A percentile compares a stretch with the other conserved stretches of the same genome.
Evolutionary conservation across 2,888 invertebrate genomes (phyloP).

Genomic region (Girardia tigrina): DNA sequence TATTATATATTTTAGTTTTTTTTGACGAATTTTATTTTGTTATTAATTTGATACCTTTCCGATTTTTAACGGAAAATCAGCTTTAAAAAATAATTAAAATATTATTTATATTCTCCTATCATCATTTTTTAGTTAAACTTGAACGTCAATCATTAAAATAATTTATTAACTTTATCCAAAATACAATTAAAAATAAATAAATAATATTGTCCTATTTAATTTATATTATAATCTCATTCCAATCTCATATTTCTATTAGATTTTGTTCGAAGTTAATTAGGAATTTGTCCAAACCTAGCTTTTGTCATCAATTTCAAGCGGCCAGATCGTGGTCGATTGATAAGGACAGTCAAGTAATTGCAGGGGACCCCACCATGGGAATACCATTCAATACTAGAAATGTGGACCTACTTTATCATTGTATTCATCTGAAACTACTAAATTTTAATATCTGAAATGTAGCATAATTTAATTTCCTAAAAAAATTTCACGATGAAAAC

Average conservation of each 20-base stretch:
- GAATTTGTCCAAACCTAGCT: constrained; percentile 9
- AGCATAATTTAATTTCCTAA: constrained; percentile 1
- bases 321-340: neutral
- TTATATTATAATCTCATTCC: neutral
- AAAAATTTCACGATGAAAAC: too few relatives aligned
- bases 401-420: constrained; percentile 11
- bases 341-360: constrained; percentile 8
- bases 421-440: neutral
- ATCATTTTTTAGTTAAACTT: neutral
- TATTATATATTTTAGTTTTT: too few relatives aligned
- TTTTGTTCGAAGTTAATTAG: constrained; percentile 10
- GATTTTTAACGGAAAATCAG: too few relatives aligned
- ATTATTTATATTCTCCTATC: neutral
- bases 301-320: constrained; percentile 20
- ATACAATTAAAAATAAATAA: neutral
- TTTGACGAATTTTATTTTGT: too few relatives aligned
- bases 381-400: constrained; percentile 17
- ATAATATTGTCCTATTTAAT: constrained; percentile 3
- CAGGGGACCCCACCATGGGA: constrained; percentile 6
- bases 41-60: too few relatives aligned
- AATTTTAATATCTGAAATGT: constrained; percentile 21
- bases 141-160: neutral
- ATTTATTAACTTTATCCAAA: neutral
- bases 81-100: neutral
- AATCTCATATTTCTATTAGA: too few relatives aligned